Conservation (phyloP, 2,888 invertebrate genomes). For the Microctonus aethiopoides region DNA sequence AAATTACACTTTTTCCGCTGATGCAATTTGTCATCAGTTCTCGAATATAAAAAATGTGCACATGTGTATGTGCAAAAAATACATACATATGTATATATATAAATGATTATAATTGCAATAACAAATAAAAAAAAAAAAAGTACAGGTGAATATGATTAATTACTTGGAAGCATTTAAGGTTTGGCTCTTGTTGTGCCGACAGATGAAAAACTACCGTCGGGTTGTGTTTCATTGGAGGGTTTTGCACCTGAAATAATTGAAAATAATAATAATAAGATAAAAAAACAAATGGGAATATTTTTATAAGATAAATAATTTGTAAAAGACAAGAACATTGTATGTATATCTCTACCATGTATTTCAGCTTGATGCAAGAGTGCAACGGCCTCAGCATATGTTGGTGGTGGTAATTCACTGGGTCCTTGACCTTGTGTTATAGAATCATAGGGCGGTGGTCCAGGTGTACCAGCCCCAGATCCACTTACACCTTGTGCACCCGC, state of each 20-base stretch:
- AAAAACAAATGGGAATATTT: not conserved
- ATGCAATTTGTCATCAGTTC: conserved; percentile 25
- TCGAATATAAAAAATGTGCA: conserved; percentile 12
- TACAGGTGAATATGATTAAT: not conserved
- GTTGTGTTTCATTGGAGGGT: conserved; percentile 21
- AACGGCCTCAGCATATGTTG: conserved; percentile 74
- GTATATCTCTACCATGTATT: conserved; percentile 48
- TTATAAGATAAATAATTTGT: not conserved
- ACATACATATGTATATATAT: too few relatives aligned
- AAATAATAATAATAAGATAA: conserved; percentile 7
- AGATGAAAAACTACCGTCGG: conserved; percentile 25
- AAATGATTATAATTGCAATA: conserved; percentile 8
- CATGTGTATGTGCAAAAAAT: not conserved
- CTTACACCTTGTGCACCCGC: conserved; percentile 70
- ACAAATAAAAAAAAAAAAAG: conserved; percentile 17
- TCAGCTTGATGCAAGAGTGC: conserved; percentile 54
- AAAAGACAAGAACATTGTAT: not conserved
- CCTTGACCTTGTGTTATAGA: conserved; percentile 68
- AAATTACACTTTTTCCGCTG: not conserved
- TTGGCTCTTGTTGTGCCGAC: conserved; percentile 37
- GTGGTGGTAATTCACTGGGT: conserved; percentile 72
- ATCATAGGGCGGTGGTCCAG: conserved; percentile 74
- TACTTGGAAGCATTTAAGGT: conserved; percentile 36
- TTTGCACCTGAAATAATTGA: conserved; percentile 33
- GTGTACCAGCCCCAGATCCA: conserved; percentile 69